These are phyloP conservation scores for Lerista edwardsae DNA, from an alignment of 2,797 vertebrate genomes.

Conservation along the genomic window DNA sequence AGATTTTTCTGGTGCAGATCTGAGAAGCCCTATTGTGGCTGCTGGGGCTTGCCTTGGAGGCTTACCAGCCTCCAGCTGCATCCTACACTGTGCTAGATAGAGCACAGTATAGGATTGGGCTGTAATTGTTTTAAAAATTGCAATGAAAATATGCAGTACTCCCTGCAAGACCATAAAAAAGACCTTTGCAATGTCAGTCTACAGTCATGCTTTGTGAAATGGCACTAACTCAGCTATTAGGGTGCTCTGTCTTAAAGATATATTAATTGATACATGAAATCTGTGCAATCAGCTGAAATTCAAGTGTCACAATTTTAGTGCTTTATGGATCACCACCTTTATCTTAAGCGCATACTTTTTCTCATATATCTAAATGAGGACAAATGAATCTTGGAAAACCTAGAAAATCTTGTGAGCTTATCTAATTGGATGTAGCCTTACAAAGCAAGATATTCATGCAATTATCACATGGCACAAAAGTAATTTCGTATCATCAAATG, in stretches of 20 bases:
- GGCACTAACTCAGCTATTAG: not conserved
- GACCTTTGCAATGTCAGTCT: not conserved
- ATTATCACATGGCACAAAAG: not conserved
- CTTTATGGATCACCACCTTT: not conserved
- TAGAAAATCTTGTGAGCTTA: not conserved
- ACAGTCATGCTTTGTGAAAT: not conserved
- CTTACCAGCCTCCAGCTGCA: too few relatives aligned
- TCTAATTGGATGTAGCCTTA: slow-evolving; percentile 37
- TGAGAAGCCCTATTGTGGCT: too few relatives aligned
- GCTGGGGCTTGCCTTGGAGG: too few relatives aligned
- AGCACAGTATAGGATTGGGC: too few relatives aligned
- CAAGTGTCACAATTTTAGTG: not conserved
- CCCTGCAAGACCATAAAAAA: not conserved
- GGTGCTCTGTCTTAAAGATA: not conserved
- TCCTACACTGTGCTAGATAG: too few relatives aligned
- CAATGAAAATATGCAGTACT: not conserved
- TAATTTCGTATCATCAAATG: slow-evolving; percentile 57
- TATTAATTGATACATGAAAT: not conserved
- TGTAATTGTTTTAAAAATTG: not conserved
- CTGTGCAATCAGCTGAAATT: slow-evolving; percentile 6
- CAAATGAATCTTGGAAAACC: slow-evolving; percentile 1
- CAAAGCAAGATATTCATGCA: slow-evolving; percentile 44
- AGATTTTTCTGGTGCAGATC: too few relatives aligned
- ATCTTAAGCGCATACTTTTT: slow-evolving; percentile 13
- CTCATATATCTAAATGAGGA: not conserved